These are phyloP conservation scores for Syritta pipiens DNA, from an alignment of 2,888 invertebrate species.

Conservation along the genomic window DNA sequence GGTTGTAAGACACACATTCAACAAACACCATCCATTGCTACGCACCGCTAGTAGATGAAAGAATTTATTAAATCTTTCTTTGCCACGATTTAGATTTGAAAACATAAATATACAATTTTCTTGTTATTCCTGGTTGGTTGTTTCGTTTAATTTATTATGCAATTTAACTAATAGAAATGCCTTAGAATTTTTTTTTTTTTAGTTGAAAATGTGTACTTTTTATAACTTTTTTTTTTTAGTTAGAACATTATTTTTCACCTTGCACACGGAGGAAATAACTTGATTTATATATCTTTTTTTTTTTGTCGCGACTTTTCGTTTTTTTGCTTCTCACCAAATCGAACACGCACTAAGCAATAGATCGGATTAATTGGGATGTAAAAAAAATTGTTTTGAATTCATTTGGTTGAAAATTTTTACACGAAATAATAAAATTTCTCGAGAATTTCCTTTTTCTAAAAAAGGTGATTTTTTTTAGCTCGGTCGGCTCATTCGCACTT, in stretches of 20 bases:
- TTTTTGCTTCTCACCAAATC: conserved; percentile 32
- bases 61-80: conserved; percentile 77
- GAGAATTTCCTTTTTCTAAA: conserved; percentile 46
- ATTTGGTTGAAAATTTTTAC: conserved; percentile 57
- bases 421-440: conserved; percentile 43
- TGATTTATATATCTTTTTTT: conserved; percentile 30
- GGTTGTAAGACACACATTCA: conserved; percentile 56
- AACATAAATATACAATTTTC: conserved; percentile 75
- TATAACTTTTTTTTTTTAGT: conserved; percentile 20
- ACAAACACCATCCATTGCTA: conserved; percentile 69
- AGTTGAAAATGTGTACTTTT: conserved; percentile 7
- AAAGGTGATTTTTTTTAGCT: conserved; percentile 53
- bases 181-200: conserved; percentile 11
- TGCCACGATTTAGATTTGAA: conserved; percentile 77
- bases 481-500: conserved; percentile 65
- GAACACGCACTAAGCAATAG: conserved; percentile 41
- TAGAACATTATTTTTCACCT: conserved; percentile 61
- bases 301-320: conserved; percentile 46
- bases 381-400: conserved; percentile 44
- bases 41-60: conserved; percentile 78
- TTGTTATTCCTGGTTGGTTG: conserved; percentile 49
- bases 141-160: conserved; percentile 44
- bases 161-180: conserved; percentile 24
- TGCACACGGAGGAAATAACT: conserved; percentile 34
- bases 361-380: conserved; percentile 28